Conservation (phyloP, 2,113 vertebrate species). For the Ciconia maguari region DNA sequence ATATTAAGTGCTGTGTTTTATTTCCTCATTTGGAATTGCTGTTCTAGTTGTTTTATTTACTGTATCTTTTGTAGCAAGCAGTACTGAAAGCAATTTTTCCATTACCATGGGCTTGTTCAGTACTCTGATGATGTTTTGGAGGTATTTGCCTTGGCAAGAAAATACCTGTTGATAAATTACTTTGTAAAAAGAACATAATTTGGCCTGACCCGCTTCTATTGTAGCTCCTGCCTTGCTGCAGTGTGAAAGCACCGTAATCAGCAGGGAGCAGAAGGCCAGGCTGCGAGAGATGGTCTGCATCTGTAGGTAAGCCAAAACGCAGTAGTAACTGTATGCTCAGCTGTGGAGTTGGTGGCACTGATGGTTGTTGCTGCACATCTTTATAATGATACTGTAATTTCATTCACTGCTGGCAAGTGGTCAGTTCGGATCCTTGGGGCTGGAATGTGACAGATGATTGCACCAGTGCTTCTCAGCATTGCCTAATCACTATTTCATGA, state of each 20-base stretch:
- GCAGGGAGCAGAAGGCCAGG: neutral
- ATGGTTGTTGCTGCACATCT: neutral
- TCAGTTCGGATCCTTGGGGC: neutral
- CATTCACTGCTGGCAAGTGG: neutral
- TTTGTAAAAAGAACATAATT: neutral
- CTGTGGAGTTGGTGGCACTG: neutral
- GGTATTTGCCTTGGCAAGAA: neutral
- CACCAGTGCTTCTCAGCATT: neutral
- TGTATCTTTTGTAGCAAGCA: neutral
- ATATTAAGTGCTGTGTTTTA: neutral
- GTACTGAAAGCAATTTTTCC: neutral
- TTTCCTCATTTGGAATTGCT: neutral
- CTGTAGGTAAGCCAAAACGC: neutral
- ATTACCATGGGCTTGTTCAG: neutral
- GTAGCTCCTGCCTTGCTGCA: neutral
- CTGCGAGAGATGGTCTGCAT: neutral
- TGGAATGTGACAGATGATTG: too few species aligned
- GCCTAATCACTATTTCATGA: neutral
- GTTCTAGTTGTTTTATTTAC: neutral
- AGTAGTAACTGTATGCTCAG: neutral
- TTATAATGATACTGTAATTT: neutral
- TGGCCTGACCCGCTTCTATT: neutral
- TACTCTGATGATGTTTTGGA: neutral
- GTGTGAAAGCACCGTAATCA: accelerated
- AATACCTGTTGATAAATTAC: neutral